Conservation (phyloP, 2,797 vertebrate species). For the Triplophysa yarkandensis region DNA sequence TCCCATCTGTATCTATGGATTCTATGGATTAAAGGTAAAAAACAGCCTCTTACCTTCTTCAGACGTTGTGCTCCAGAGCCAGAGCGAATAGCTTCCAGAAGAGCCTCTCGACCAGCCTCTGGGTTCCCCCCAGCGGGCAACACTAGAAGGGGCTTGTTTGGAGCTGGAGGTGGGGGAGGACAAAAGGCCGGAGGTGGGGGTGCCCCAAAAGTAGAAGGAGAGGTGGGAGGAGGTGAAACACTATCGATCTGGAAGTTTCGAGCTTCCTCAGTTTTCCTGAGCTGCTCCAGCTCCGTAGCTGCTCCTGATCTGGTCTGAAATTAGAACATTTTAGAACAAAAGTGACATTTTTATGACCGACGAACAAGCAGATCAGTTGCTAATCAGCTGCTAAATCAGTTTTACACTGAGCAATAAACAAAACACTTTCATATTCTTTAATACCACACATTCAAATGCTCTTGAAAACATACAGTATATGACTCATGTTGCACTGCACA, state of each 20-base stretch:
- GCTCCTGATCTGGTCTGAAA: conserved; percentile 83
- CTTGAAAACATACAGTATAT: not conserved
- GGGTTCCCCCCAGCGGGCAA: conserved; percentile 57
- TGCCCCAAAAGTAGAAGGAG: conserved; percentile 25
- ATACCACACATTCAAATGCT: no score
- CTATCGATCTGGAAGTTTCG: conserved; percentile 40
- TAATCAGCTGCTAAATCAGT: not conserved
- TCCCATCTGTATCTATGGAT: no score
- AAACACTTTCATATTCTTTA: not conserved
- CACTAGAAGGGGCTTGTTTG: conserved; percentile 54
- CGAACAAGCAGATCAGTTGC: not conserved
- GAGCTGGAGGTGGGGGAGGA: conserved; percentile 59
- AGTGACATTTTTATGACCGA: conserved; percentile 33
- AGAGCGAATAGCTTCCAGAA: conserved; percentile 92
- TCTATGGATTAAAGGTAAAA: no score
- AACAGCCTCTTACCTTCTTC: conserved; percentile 82
- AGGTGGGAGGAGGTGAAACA: conserved; percentile 49
- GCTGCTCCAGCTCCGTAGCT: conserved; percentile 79
- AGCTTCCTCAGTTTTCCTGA: conserved; percentile 64
- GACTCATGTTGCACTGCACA: not conserved
- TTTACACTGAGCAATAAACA: not conserved
- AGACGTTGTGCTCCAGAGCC: conserved; percentile 85
- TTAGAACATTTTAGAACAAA: conserved; percentile 15
- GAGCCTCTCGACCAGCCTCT: conserved; percentile 77
- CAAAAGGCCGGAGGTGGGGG: conserved; percentile 42